Evolutionary conservation across 2,888 invertebrate genomes (phyloP), one percentile per base, ranked within the genome.

Genomic region (Polymixis lichenea): DNA sequence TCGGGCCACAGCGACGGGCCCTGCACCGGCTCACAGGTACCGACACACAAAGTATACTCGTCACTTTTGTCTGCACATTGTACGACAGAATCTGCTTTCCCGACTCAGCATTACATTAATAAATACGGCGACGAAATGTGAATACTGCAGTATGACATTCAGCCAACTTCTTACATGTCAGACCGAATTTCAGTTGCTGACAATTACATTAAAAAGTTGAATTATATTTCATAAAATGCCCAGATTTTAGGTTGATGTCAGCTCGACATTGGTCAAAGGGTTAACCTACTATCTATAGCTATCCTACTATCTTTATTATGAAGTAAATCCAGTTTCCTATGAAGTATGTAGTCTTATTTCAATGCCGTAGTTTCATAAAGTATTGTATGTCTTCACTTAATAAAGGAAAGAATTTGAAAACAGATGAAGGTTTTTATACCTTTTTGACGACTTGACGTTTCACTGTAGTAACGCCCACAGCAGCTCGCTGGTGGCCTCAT

Each of bases 1-100:
- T 98, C 98, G 72, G 95, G 95, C 0, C 96, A 96, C 89, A 96
- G 96, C 88, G 96, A 96, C 80, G 95, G 95, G 1, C 95, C 96
- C 2, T 95, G 95, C 81, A 92, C 95, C 13, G 95, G 95, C 4
- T 96, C 96, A 6, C 96, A 96, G 95, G 96, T 96, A 85, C 53
- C 4, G 0, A 32, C 61, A 22, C 22, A 8, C 28, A 49, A 15
- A 5, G 51, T 22, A 28, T 66, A 22, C 15, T 49, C 32, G n/a
- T 32, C 67, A 9, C 55, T 64, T 25, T 46, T 25, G 15, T 9
- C 28, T 9, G 51, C 53, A 28, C 15, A 53, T 53, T 9, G 28
- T 22, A 28, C 15, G 22, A 28, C 51, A 53, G 22, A 28, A 28
- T 28, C 55, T 55, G 22, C 22, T 28, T 51, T 55, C 28, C 28